Conservation (phyloP, 2,888 invertebrate species). For the Exocentrus adspersus region DNA sequence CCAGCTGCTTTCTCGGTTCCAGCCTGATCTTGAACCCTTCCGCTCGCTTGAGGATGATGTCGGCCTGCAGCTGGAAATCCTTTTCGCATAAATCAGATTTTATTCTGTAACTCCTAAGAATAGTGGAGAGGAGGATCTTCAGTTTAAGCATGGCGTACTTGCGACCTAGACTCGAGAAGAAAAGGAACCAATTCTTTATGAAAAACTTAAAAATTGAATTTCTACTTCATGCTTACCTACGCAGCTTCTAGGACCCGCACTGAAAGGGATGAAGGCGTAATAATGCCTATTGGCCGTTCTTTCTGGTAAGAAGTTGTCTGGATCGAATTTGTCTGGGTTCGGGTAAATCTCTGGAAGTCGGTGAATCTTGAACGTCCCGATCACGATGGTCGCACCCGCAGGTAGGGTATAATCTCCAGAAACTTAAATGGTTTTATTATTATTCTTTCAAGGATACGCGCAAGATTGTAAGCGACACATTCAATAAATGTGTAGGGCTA, state of each 20-base stretch:
- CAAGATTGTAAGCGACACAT: too few species aligned
- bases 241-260: conserved; percentile 83
- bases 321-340: conserved; percentile 77
- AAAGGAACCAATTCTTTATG: too few species aligned
- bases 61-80: conserved; percentile 75
- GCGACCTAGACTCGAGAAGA: conserved; percentile 73
- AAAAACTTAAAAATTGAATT: too few species aligned
- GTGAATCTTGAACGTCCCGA: conserved; percentile 75
- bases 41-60: conserved; percentile 78
- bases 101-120: conserved; percentile 75
- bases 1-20: conserved; percentile 69
- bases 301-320: conserved; percentile 83
- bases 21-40: conserved; percentile 80
- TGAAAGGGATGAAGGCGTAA: conserved; percentile 83
- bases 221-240: conserved; percentile 76
- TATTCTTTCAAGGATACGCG: too few species aligned
- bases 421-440: conserved; percentile 58
- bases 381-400: conserved; percentile 75
- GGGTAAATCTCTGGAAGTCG: conserved; percentile 74
- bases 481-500: too few species aligned
- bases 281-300: conserved; percentile 79
- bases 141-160: conserved; percentile 84
- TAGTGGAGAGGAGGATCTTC: conserved; percentile 77
- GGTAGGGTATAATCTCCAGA: conserved; percentile 74
- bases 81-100: conserved; percentile 72